Conservation (phyloP, 2,797 vertebrate genomes). For the Liasis olivaceus region DNA sequence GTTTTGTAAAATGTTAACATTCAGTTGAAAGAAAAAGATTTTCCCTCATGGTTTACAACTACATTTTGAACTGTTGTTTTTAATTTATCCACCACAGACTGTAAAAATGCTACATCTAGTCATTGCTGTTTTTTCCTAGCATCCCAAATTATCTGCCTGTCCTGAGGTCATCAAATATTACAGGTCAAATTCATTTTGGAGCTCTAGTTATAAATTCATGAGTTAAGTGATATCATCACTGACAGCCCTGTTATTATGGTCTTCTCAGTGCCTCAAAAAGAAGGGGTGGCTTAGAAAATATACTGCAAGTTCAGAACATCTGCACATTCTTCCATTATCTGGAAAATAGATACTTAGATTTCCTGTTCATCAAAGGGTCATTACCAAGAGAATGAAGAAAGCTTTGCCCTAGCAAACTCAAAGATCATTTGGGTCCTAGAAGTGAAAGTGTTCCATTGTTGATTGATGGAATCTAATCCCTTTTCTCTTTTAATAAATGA, state of each 20-base stretch:
- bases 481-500: background rate
- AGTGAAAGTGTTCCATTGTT: background rate
- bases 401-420: background rate
- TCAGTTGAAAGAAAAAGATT: background rate
- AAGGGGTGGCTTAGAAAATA: background rate
- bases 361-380: background rate
- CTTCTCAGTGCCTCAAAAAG: background rate
- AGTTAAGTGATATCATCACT: background rate
- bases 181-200: background rate
- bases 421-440: background rate
- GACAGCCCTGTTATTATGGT: background rate
- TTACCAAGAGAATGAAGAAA: background rate
- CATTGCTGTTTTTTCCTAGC: background rate
- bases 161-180: background rate
- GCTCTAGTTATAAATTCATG: background rate
- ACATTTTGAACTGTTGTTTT: background rate
- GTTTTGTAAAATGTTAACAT: background rate
- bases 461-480: background rate
- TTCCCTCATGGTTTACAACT: background rate
- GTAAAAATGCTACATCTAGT: background rate
- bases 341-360: background rate
- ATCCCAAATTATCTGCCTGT: background rate
- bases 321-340: background rate
- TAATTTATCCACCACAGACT: background rate
- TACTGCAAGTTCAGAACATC: background rate